Base-by-base conservation (phyloP, 2,888 invertebrate species). In the Halictus quadricinctus region DNA sequence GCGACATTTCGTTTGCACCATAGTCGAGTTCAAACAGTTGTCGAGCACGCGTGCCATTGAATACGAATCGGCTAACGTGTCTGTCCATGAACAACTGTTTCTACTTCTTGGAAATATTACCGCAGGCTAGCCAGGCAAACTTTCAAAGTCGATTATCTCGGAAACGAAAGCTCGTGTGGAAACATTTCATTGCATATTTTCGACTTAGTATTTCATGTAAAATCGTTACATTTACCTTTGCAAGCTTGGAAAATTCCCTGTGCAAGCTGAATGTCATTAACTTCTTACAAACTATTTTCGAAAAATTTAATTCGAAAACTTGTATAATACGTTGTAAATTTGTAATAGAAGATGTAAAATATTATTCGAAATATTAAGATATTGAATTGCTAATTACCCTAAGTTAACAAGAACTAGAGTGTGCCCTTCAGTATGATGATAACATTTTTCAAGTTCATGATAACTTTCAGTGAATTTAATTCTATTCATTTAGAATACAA, bases 91-190 rank as follows among this genome's bases (percentile, higher is more conserved):
- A 18, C 36, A 21, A 21, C 69, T 41, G 36, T 69, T 69, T 69
- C 69, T 41, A 21, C 69, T 69, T 69, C 69, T 36, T 69, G 41
- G 69, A 69, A 69, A 41, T 41, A 41, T 69, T 36, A 21, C 41
- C 41, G 69, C 69, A 41, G 36, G 10, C 69, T 21, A 21, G 0
- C 21, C 69, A 36, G 69, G 41, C 41, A 64, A 64, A 64, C 64
- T 64, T 64, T 64, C 64, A 8, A 18, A 64, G 29, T 64, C 64
- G 64, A 64, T 64, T 64, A 64, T 64, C 29, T 36, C 64, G 64
- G 29, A 29, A 29, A 64, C 15, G 64, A 36, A 64, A 8, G 64
- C 1, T 64, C 64, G 64, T 18, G 64, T 29, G 29, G 29, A 29
- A 18, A 64, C 29, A 64, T 58, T 58, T 58, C 12, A 64, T 64